Conservation (phyloP, 2,797 vertebrate species). For the Hoplostethus mediterraneus region DNA sequence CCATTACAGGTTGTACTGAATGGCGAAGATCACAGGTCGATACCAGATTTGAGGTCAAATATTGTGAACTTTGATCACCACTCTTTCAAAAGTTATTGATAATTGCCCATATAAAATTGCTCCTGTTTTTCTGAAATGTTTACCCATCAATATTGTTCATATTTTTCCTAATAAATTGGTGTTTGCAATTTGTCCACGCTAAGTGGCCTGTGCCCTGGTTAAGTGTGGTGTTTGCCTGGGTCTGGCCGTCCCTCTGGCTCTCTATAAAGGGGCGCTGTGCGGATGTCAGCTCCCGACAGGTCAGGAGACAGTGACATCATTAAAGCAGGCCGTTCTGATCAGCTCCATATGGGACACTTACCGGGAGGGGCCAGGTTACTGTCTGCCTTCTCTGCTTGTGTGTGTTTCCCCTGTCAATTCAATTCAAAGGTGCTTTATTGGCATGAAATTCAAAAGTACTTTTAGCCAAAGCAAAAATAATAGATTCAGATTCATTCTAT, state of each 20-base stretch:
- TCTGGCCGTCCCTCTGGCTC: conserved; percentile 58
- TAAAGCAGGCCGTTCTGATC: conserved; percentile 77
- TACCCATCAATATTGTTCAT: background rate
- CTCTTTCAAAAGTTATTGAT: background rate
- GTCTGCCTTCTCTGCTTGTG: conserved; percentile 14
- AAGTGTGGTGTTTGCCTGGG: conserved; percentile 32
- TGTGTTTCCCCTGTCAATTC: conserved; percentile 1
- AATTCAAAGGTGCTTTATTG: conserved; percentile 9
- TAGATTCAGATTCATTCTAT: too few species aligned
- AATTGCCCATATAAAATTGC: background rate
- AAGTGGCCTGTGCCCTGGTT: conserved; percentile 22
- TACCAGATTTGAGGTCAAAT: background rate
- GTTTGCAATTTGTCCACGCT: background rate
- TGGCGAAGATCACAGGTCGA: too few species aligned
- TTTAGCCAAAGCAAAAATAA: background rate
- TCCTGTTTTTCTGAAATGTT: background rate
- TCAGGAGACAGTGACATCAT: conserved; percentile 80
- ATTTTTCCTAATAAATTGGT: background rate
- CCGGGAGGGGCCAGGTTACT: conserved; percentile 21
- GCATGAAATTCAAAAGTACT: background rate
- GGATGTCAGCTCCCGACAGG: conserved; percentile 67
- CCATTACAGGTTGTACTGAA: background rate
- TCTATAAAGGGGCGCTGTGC: conserved; percentile 67
- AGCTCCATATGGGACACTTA: conserved; percentile 71
- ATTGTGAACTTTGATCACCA: background rate